These are phyloP conservation scores for Aplidium turbinatum DNA, from an alignment of 23 tunicate species.

Conservation along the genomic window DNA sequence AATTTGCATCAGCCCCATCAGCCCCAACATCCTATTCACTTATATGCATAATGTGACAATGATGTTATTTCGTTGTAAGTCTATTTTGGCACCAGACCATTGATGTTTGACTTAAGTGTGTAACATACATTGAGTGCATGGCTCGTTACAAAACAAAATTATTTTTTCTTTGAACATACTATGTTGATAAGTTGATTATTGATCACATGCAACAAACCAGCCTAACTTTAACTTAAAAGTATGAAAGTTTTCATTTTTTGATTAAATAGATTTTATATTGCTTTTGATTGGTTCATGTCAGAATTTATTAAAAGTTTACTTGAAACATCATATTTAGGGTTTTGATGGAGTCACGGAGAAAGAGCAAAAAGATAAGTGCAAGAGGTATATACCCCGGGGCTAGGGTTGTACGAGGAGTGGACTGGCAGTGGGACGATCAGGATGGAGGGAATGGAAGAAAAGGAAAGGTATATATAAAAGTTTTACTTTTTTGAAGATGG, in stretches of 20 bases:
- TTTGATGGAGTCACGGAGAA: conserved; percentile 88
- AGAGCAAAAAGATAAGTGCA: conserved; percentile 90
- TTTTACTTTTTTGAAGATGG: too few relatives aligned
- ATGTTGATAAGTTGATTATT: too few relatives aligned
- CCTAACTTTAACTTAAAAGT: background rate
- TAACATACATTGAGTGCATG: too few relatives aligned
- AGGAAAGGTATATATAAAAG: conserved; percentile 87
- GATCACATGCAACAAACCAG: too few relatives aligned
- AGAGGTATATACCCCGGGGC: conserved; percentile 97
- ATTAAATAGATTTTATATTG: background rate
- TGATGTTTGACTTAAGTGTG: too few relatives aligned
- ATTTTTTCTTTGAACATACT: too few relatives aligned
- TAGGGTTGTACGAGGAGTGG: conserved; percentile 93
- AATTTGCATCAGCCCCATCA: too few relatives aligned
- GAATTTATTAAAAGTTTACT: background rate
- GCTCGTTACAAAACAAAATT: too few relatives aligned
- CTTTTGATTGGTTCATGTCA: background rate
- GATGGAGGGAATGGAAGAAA: conserved; percentile 98
- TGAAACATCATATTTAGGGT: conserved; percentile 42
- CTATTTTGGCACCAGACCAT: too few relatives aligned
- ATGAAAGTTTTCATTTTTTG: conserved; percentile 1
- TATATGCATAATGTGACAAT: too few relatives aligned
- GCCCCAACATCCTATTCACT: too few relatives aligned
- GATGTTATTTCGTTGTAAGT: too few relatives aligned
- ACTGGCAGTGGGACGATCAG: conserved; percentile 99